Conservation (phyloP, 2,113 vertebrate genomes). For the Triplophysa rosa region DNA sequence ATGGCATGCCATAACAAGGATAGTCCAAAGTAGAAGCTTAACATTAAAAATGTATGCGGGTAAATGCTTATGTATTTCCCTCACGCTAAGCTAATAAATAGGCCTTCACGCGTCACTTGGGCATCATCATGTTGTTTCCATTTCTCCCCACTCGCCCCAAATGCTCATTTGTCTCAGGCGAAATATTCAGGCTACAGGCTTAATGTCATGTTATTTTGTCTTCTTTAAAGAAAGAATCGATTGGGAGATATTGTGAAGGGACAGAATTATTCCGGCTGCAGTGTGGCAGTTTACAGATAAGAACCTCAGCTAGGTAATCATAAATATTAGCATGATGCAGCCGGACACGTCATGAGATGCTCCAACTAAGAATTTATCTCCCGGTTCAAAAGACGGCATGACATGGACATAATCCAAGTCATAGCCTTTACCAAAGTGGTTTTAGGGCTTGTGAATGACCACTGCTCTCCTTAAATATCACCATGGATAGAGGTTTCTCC, state of each 20-base stretch:
- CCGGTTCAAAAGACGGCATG: conserved; percentile 53
- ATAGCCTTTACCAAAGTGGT: conserved; percentile 62
- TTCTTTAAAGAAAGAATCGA: conserved; percentile 31
- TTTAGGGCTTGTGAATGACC: conserved; percentile 50
- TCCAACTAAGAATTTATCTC: conserved; percentile 59
- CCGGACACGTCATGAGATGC: conserved; percentile 52
- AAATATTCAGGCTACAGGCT: background rate
- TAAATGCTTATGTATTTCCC: background rate
- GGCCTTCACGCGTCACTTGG: conserved; percentile 13
- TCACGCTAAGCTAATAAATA: conserved; percentile 17
- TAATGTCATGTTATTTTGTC: conserved; percentile 6
- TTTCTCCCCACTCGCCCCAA: background rate
- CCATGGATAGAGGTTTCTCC: conserved; percentile 59
- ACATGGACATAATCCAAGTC: conserved; percentile 60
- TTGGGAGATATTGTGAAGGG: conserved; percentile 33
- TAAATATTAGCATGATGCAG: conserved; percentile 61
- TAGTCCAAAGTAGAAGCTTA: too few species aligned
- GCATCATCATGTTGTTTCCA: background rate
- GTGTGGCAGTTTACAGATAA: conserved; percentile 77
- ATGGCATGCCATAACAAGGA: too few species aligned
- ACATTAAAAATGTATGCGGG: background rate
- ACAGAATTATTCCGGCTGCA: conserved; percentile 53
- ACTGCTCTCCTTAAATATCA: conserved; percentile 65
- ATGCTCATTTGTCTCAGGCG: background rate
- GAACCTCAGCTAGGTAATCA: conserved; percentile 65